Base-by-base conservation (phyloP, 2,888 invertebrate genomes). In the Oscheius myriophilus region DNA sequence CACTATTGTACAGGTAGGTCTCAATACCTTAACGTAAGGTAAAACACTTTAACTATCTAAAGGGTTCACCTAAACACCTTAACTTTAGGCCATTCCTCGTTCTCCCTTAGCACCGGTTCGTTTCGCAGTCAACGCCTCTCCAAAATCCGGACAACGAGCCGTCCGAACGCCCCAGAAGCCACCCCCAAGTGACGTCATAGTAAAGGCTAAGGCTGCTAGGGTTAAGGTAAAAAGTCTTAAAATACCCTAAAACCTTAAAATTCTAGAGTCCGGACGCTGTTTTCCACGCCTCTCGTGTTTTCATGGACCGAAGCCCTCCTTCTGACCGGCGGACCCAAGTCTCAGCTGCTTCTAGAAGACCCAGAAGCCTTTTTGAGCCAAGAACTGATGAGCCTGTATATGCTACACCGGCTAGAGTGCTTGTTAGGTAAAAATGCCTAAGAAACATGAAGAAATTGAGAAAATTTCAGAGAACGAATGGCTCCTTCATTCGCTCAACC, bases 321-420 rank as follows among this genome's bases (percentile, higher is more conserved):
- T 42, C 61, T 16, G 59, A 67, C n/a, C 51, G 59, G 2, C 55
- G 66, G 18, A 33, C n/a, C 11, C 59, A 26, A 43, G n/a, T 23
- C 12, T 33, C 33, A 3, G 6, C 57, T 14, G 26, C 61, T n/a
- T n/a, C 49, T 18, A 12, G 25, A 1, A 46, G 67, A 25, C 67
- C 67, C n/a, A 49, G 46, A 25, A 59, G 59, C 9, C 61, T 67
- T n/a, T 67, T 67, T 21, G 61, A 26, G 9, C 18, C 52, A 21
- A 41, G 21, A 23, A 53, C 46, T 14, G 67, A 67, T 18, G 67
- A 67, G 45, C 67, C 67, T 1, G 53, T 67, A 14, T 67, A 67
- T 51, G 67, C 67, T 1, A 67, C 67, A 23, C 67, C 67, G 6
- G 67, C 67, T 18, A 46, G 61, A 51, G 67, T 67, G 12, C 66